Conservation (phyloP, 2,113 vertebrate species). For the Oreochromis niloticus region DNA sequence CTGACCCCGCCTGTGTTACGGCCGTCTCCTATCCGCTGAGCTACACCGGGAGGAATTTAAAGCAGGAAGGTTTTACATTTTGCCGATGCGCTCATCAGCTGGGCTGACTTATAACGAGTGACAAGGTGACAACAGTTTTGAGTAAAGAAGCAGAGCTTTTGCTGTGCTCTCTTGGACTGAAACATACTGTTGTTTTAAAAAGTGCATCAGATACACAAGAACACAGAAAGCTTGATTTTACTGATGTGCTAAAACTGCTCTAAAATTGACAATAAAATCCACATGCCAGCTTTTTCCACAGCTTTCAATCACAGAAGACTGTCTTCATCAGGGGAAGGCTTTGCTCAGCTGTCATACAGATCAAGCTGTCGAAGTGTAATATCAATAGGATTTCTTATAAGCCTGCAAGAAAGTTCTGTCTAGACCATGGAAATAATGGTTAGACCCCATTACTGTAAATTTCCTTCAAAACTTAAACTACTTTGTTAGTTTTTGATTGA, state of each 20-base stretch:
- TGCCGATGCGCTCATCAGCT: not conserved
- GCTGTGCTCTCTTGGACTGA: not conserved
- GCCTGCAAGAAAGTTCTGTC: not conserved
- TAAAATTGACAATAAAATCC: not conserved
- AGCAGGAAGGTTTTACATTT: slow-evolving; percentile 33
- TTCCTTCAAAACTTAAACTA: not conserved
- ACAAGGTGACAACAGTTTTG: not conserved
- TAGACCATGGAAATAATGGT: not conserved
- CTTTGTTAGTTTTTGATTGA: not conserved
- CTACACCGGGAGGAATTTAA: slow-evolving; percentile 25
- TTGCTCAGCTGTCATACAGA: not conserved
- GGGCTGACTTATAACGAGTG: not conserved
- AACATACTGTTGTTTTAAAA: not conserved
- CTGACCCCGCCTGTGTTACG: not conserved
- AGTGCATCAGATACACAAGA: not conserved
- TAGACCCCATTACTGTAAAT: not conserved
- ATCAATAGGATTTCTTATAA: not conserved
- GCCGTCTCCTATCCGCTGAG: not conserved
- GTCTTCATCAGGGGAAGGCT: not conserved
- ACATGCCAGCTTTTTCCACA: not conserved
- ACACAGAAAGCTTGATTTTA: not conserved
- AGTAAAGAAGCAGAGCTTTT: not conserved
- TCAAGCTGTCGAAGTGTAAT: not conserved
- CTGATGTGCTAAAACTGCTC: not conserved
- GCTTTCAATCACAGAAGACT: not conserved